A percentile compares a stretch with the other conserved stretches of the same genome.
phyloP scores from a whole-genome alignment of 1,140 invertebrate genomes.

The Lithobius niger region DNA sequence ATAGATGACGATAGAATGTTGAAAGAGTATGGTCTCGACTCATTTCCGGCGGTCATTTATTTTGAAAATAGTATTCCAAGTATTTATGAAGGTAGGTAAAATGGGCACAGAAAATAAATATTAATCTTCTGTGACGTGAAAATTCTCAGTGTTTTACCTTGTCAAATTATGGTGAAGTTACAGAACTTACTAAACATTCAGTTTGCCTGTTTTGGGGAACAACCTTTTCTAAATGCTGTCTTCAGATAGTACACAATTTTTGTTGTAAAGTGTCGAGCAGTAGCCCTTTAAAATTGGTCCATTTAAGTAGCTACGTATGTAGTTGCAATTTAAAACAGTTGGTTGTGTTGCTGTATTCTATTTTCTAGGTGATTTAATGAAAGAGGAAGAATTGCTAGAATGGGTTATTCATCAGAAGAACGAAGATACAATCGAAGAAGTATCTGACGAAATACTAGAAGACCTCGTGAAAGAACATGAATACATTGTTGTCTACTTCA shows the following conservation, averaged over 20 bases:
- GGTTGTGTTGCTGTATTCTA: too few relatives aligned
- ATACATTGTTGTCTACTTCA: slow-evolving; percentile 88
- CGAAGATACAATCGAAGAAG: slow-evolving; percentile 84
- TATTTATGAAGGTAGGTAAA: slow-evolving; percentile 64
- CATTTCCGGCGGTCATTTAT: slow-evolving; percentile 24
- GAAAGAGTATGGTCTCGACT: slow-evolving; percentile 24
- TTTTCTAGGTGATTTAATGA: slow-evolving; percentile 57
- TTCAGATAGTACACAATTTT: not conserved
- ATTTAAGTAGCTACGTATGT: too few relatives aligned
- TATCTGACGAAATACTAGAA: slow-evolving; percentile 78
- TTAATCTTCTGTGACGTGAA: too few relatives aligned
- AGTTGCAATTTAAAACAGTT: too few relatives aligned
- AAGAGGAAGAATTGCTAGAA: slow-evolving; percentile 78
- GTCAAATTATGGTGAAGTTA: too few relatives aligned
- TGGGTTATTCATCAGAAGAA: slow-evolving; percentile 84
- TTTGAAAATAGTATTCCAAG: slow-evolving; percentile 55
- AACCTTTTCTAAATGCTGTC: too few relatives aligned
- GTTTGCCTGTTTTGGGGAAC: too few relatives aligned
- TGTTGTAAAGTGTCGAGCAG: too few relatives aligned
- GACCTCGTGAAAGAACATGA: slow-evolving; percentile 79
- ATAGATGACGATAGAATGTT: slow-evolving; percentile 25
- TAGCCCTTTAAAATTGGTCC: too few relatives aligned
- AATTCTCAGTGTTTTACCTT: too few relatives aligned
- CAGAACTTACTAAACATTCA: too few relatives aligned
- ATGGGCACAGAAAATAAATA: too few relatives aligned